These are phyloP conservation scores for Geophilus truncorum DNA, from an alignment of 2,888 invertebrate species.

Conservation along the genomic window DNA sequence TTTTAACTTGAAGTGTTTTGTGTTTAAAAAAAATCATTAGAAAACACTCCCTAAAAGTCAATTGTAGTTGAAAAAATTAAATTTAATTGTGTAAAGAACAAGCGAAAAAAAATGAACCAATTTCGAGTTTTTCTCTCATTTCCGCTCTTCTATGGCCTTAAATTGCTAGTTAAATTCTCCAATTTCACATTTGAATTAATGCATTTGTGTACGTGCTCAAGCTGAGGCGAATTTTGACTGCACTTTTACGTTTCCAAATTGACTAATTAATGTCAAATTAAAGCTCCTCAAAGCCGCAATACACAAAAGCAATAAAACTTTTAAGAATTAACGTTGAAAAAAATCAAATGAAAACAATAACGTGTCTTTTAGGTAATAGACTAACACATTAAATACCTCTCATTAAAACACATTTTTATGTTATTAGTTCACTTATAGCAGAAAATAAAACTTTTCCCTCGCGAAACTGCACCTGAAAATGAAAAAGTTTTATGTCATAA, in stretches of 20 bases:
- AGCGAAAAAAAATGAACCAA: not conserved
- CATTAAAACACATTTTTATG: not conserved
- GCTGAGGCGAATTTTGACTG: not conserved
- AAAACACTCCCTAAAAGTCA: too few relatives aligned
- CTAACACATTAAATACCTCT: too few relatives aligned
- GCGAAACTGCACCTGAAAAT: too few relatives aligned
- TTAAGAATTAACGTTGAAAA: not conserved
- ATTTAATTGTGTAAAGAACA: too few relatives aligned
- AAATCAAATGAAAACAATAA: too few relatives aligned
- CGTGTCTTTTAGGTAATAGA: too few relatives aligned
- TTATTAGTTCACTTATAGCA: too few relatives aligned
- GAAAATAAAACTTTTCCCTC: too few relatives aligned
- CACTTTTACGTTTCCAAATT: not conserved
- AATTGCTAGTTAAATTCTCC: not conserved
- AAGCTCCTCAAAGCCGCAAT: not conserved
- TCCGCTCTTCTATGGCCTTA: not conserved
- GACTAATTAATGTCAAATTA: constrained; percentile 13
- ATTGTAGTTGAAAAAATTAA: too few relatives aligned
- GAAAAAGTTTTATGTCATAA: too few relatives aligned
- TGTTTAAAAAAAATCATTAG: too few relatives aligned
- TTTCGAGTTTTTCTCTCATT: not conserved
- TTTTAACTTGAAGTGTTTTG: too few relatives aligned
- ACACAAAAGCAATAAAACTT: not conserved
- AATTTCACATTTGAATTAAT: constrained; percentile 3
- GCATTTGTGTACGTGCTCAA: not conserved